Evolutionary conservation across 2,797 vertebrate species (phyloP), one percentile per base, ranked within the genome.

Genomic region (Amniataba percoides): DNA sequence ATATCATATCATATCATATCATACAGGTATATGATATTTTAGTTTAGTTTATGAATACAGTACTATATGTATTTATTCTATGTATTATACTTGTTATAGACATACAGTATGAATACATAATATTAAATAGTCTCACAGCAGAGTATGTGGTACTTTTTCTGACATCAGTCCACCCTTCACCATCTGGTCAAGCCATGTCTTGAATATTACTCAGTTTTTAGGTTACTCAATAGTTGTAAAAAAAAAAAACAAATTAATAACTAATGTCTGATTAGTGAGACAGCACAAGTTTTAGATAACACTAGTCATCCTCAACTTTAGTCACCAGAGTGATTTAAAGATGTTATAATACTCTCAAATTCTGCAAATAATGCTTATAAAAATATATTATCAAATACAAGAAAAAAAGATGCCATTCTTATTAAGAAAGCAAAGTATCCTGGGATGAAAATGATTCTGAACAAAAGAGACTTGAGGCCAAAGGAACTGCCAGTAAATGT

Each of bases 81-180:
- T 11, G 23, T 16, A 73, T 72, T 39, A 55, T 62, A 55, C 2
- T 1, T 62, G 31, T 49, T 13, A 34, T 62, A 62, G 18, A 61
- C 11, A 5, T 53, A 36, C 19, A 12, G 56, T 55, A 58, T 27
- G 0, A 6, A 43, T 45, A 53, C 14, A 43, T 14, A 46, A 48
- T 31, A 21, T 56, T n/a, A 16, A 49, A 3, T 31, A 27, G 12
- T 71, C 1, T 70, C 19, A 75, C 21, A 65, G 45, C 14, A n/a
- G 40, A 34, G 27, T 13, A 46, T 55, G 62, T 51, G 72, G 48
- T 51, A 56, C 55, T 7, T 83, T 71, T 81, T 31, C 81, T 80
- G 82, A 19, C 42, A 58, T 43, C 19, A 25, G 81, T 84, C 36
- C 82, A 81, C 84, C 84, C 73, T 57, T 55, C 45, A 31, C 27